These are phyloP conservation scores for Trichogramma dendrolimi DNA, from an alignment of 2,888 invertebrate species.

Conservation along the genomic window DNA sequence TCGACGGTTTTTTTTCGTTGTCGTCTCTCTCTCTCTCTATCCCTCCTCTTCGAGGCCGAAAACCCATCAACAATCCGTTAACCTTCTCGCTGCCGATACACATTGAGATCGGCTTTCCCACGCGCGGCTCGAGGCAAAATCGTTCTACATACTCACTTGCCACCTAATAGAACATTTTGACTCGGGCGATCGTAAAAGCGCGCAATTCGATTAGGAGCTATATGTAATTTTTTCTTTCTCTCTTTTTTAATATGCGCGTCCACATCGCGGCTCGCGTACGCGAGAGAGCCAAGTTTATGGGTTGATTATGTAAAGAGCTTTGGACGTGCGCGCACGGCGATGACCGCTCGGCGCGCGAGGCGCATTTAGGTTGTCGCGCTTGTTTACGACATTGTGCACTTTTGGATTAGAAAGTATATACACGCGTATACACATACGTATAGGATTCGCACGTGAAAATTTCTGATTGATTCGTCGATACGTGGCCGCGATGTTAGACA, in stretches of 20 bases:
- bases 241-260: not conserved
- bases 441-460: too few species aligned
- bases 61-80: not conserved
- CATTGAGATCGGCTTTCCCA: not conserved
- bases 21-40: constrained; percentile 2
- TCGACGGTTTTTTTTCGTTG: not conserved
- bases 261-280: not conserved
- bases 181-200: constrained; percentile 15
- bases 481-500: too few species aligned
- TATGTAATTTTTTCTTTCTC: not conserved
- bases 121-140: not conserved
- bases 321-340: too few species aligned
- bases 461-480: too few species aligned
- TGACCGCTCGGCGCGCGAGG: too few species aligned
- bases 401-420: too few species aligned
- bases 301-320: constrained; percentile 11
- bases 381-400: too few species aligned
- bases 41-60: not conserved
- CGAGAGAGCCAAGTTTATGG: constrained; percentile 11
- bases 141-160: not conserved
- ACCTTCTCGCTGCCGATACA: not conserved
- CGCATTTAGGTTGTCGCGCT: too few species aligned
- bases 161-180: constrained; percentile 23
- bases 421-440: too few species aligned
- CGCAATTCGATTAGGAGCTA: not conserved